Evolutionary conservation across 1,140 invertebrate genomes (phyloP).

Genomic region (Drosophila ironensis): DNA sequence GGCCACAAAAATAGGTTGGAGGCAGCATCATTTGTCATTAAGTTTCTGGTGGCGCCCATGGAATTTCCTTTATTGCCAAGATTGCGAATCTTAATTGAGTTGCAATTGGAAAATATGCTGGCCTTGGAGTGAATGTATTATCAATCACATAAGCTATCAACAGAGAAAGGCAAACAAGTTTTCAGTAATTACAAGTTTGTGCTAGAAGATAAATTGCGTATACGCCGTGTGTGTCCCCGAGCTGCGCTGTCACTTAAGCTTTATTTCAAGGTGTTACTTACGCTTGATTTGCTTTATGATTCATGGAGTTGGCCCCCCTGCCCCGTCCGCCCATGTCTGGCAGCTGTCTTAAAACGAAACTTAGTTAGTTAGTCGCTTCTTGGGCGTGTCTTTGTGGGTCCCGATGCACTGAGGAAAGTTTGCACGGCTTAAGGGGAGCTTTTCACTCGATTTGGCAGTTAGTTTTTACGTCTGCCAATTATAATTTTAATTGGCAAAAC

Average conservation of each 20-base stretch:
- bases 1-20: conserved; percentile 5
- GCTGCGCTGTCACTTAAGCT: conserved; percentile 39
- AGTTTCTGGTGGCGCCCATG: conserved; percentile 12
- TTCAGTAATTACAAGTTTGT: conserved; percentile 60
- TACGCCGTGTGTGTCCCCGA: conserved; percentile 28
- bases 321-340: conserved; percentile 9
- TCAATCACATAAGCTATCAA: conserved; percentile 66
- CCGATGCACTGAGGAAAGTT: conserved; percentile 36
- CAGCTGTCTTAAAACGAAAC: conserved; percentile 52
- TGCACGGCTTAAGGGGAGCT: conserved; percentile 15
- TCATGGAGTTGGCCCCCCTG: background rate
- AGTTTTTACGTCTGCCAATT: conserved; percentile 53
- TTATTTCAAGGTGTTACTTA: conserved; percentile 49
- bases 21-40: conserved; percentile 36
- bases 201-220: conserved; percentile 39
- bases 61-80: conserved; percentile 52
- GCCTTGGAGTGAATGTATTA: conserved; percentile 13
- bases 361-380: conserved; percentile 35
- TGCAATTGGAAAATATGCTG: conserved; percentile 55
- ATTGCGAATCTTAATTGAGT: conserved; percentile 73
- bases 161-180: conserved; percentile 20
- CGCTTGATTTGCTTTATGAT: conserved; percentile 57
- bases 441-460: conserved; percentile 24
- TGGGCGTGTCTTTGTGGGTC: too few species aligned
- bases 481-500: conserved; percentile 66